Percentiles rank a stretch among this genome's conserved stretches.
Conservation (phyloP, 2,888 invertebrate genomes). For the Lithophane leautieri region DNA sequence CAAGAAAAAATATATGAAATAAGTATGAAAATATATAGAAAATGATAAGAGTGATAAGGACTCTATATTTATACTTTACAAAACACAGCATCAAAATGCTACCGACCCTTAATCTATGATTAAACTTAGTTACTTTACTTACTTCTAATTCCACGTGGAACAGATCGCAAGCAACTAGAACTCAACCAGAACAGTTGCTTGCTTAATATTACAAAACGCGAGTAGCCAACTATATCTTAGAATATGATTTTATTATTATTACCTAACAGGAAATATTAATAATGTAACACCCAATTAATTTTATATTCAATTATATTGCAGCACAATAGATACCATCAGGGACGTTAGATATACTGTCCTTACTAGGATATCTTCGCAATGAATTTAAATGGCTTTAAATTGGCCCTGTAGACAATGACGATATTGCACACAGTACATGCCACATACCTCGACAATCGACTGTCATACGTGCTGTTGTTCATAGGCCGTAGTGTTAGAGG, state of each 20-base stretch:
- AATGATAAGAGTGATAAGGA: too few species aligned
- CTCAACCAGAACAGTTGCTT: not conserved
- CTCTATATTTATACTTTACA: too few species aligned
- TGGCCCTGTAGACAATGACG: conserved; percentile 33
- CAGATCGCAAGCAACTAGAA: not conserved
- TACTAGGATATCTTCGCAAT: conserved; percentile 23
- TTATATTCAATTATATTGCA: conserved; percentile 46
- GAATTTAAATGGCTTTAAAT: conserved; percentile 58
- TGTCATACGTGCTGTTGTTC: not conserved
- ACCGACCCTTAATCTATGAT: too few species aligned
- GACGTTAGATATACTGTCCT: conserved; percentile 15
- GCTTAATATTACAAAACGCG: conserved; percentile 13
- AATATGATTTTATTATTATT: conserved; percentile 24
- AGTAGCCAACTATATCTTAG: conserved; percentile 8
- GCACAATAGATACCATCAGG: conserved; percentile 46
- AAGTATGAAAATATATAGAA: too few species aligned
- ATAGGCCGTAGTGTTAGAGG: not conserved
- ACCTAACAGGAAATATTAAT: conserved; percentile 16
- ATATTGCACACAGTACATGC: conserved; percentile 22
- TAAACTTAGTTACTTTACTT: too few species aligned
- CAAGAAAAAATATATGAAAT: too few species aligned
- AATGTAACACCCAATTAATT: conserved; percentile 12
- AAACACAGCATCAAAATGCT: too few species aligned
- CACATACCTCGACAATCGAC: conserved; percentile 1
- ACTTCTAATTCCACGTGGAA: too few species aligned